A percentile compares a stretch with the other conserved stretches of the same genome.
These are phyloP conservation scores for Uromys caudimaculatus DNA, from an alignment of 2,797 vertebrate genomes.

Conservation along the genomic window DNA sequence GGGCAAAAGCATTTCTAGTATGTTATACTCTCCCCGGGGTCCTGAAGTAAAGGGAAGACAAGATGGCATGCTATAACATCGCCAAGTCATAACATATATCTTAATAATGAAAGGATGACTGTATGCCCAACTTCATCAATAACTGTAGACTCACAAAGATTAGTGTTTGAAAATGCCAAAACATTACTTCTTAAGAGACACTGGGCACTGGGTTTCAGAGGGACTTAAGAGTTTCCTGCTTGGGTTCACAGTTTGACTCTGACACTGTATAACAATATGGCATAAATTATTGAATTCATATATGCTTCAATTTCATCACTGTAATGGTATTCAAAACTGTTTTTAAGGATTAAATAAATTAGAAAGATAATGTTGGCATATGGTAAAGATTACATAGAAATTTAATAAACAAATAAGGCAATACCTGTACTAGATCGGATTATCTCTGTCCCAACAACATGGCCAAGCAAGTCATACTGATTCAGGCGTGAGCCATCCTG, in stretches of 20 bases:
- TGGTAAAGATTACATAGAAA: background rate
- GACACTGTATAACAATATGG: background rate
- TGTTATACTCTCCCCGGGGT: background rate
- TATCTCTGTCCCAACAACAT: constrained; percentile 97
- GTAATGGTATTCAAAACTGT: background rate
- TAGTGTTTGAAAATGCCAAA: constrained; percentile 10
- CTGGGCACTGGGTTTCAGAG: background rate
- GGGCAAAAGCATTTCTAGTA: background rate
- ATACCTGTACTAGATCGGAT: constrained; percentile 99
- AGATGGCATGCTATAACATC: background rate
- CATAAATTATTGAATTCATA: background rate
- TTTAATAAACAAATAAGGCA: constrained; percentile 59
- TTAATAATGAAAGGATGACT: constrained; percentile 39
- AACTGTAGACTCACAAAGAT: constrained; percentile 15
- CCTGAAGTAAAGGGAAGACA: background rate
- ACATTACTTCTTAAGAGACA: background rate
- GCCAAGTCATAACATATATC: background rate
- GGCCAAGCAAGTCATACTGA: constrained; percentile 97
- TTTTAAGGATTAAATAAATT: constrained; percentile 34
- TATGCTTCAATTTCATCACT: constrained; percentile 11
- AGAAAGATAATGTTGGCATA: background rate
- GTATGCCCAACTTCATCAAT: background rate
- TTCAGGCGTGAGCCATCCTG: constrained; percentile 97
- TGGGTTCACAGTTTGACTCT: constrained; percentile 29
- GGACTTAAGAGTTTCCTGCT: background rate